Conservation (phyloP, 2,113 vertebrate genomes). For the Myanophis thanlyinensis region DNA sequence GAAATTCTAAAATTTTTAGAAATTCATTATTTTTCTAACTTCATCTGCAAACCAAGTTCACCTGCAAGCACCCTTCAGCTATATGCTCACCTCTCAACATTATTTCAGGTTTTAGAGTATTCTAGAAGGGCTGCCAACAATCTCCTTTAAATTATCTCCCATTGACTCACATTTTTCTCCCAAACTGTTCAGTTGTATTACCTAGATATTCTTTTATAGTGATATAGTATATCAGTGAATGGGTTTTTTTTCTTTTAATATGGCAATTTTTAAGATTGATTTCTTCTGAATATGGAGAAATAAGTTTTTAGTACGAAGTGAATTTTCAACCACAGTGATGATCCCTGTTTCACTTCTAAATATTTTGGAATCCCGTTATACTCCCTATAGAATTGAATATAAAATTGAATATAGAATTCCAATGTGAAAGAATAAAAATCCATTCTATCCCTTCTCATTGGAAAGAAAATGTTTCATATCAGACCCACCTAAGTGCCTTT, state of each 20-base stretch:
- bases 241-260: neutral
- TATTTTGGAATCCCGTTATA: constrained; percentile 44
- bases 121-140: neutral
- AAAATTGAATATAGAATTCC: no score
- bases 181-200: neutral
- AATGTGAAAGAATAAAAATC: constrained; percentile 24
- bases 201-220: neutral
- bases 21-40: neutral
- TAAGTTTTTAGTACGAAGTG: neutral
- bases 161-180: neutral
- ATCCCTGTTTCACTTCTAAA: constrained; percentile 2
- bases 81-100: neutral
- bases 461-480: constrained; percentile 55
- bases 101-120: neutral
- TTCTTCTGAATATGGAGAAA: constrained; percentile 37
- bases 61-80: neutral
- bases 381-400: constrained; percentile 10
- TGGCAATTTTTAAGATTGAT: constrained; percentile 19
- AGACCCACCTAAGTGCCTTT: constrained; percentile 41
- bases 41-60: neutral
- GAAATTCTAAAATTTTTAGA: neutral
- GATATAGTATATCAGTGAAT: neutral
- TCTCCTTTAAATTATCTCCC: neutral
- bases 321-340: constrained; percentile 7
- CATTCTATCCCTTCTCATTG: constrained; percentile 52